Conservation (phyloP, 1,140 invertebrate species). For the Pemphigus obesinymphae region DNA sequence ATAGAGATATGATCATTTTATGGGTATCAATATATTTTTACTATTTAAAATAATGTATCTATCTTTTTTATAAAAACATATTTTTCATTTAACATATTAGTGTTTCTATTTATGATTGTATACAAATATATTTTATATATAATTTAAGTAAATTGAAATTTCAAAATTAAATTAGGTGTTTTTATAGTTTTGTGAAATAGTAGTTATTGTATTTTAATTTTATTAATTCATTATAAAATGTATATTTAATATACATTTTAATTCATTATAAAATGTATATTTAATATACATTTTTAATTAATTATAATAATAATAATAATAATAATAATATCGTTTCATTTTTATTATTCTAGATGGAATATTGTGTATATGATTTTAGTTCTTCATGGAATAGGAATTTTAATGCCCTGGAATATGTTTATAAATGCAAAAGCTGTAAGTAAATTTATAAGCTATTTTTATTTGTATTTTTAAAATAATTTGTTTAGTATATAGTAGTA, state of each 20-base stretch:
- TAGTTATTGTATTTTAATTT: not conserved
- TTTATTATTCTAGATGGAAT: slow-evolving; percentile 59
- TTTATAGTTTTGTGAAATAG: not conserved
- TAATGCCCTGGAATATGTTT: slow-evolving; percentile 99
- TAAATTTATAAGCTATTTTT: slow-evolving; percentile 43
- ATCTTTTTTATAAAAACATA: too few species aligned
- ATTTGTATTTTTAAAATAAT: not conserved
- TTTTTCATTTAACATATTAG: too few species aligned
- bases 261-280: too few species aligned
- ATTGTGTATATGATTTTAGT: slow-evolving; percentile 87
- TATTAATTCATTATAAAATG: too few species aligned
- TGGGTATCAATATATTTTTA: too few species aligned
- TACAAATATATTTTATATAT: too few species aligned
- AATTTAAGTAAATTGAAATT: not conserved
- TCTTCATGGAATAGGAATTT: slow-evolving; percentile 89
- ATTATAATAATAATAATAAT: not conserved
- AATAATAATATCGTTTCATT: slow-evolving; percentile 25
- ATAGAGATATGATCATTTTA: too few species aligned
- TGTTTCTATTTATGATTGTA: too few species aligned
- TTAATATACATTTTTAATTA: too few species aligned
- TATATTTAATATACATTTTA: too few species aligned
- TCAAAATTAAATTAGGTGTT: not conserved
- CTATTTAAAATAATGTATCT: too few species aligned
- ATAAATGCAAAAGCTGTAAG: slow-evolving; percentile 87
- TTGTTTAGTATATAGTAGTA: too few species aligned